phyloP scores from a whole-genome alignment of 2,888 invertebrate species.

The Arge pagana region DNA sequence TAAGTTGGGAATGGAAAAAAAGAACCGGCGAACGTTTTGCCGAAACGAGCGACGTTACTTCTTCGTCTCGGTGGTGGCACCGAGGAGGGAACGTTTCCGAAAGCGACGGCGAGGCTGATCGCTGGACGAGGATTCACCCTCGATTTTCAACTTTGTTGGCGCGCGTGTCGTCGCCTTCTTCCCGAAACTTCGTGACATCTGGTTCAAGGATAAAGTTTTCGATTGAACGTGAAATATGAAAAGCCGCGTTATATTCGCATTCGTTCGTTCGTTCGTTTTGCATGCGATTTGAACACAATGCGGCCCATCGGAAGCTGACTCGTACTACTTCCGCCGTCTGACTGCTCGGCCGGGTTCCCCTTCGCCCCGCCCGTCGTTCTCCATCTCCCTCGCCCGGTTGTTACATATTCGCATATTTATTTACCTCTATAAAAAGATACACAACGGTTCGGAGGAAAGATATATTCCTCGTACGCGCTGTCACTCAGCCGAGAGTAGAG shows the following conservation, averaged over 20 bases:
- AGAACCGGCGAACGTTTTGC: too few species aligned
- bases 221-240: constrained; percentile 26
- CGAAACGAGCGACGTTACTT: too few species aligned
- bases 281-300: constrained; percentile 47
- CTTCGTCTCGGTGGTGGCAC: too few species aligned
- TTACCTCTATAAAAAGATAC: constrained; percentile 38
- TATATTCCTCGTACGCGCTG: constrained; percentile 18
- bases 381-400: constrained; percentile 31
- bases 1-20: too few species aligned
- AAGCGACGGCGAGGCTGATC: too few species aligned
- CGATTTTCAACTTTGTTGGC: too few species aligned
- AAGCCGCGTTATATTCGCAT: constrained; percentile 33
- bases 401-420: constrained; percentile 39
- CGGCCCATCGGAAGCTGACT: constrained; percentile 49
- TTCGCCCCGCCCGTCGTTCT: constrained; percentile 32
- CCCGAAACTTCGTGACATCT: constrained; percentile 19
- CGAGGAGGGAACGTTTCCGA: too few species aligned
- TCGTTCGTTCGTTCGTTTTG: constrained; percentile 44
- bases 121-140: too few species aligned
- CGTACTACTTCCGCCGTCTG: constrained; percentile 49
- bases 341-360: constrained; percentile 39
- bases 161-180: too few species aligned
- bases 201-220: constrained; percentile 16
- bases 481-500: constrained; percentile 17
- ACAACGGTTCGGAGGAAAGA: constrained; percentile 29